Evolutionary conservation across 2,113 vertebrate species (phyloP).

Genomic region (Perca flavescens): DNA sequence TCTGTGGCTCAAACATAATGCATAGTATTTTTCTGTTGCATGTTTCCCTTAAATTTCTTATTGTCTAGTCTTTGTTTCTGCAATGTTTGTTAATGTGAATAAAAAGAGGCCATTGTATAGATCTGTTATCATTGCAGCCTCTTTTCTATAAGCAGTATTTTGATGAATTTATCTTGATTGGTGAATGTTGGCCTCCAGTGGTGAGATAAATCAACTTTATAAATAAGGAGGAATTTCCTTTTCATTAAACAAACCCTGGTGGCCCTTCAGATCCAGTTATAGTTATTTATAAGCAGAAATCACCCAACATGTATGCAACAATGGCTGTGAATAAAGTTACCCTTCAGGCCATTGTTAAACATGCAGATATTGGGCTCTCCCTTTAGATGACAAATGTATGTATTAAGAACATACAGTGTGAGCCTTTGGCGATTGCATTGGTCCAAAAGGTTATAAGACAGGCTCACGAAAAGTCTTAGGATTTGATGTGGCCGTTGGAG

Average conservation of each 20-base stretch:
- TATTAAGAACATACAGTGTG: not conserved
- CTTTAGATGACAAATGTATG: slow-evolving; percentile 4
- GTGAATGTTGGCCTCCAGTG: not conserved
- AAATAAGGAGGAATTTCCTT: not conserved
- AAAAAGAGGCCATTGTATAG: slow-evolving; percentile 84
- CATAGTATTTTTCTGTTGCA: slow-evolving; percentile 71
- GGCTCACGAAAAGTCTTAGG: slow-evolving; percentile 27
- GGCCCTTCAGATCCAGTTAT: not conserved
- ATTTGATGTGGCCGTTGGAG: slow-evolving; percentile 46
- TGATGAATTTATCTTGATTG: not conserved
- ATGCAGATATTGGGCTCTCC: not conserved
- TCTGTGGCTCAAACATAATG: slow-evolving; percentile 51
- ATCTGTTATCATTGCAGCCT: slow-evolving; percentile 16
- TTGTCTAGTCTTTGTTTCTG: slow-evolving; percentile 72
- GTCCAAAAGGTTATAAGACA: not conserved
- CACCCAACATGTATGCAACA: not conserved
- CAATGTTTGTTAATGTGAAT: slow-evolving; percentile 82
- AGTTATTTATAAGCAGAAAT: not conserved
- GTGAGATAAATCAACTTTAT: not conserved
- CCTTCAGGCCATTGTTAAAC: not conserved
- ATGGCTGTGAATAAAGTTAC: not conserved
- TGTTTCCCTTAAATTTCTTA: slow-evolving; percentile 70
- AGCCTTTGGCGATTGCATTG: slow-evolving; percentile 28
- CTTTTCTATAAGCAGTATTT: not conserved
- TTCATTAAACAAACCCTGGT: not conserved